These are phyloP conservation scores for Mesocentrotus franciscanus DNA, from an alignment of 53 echinoderm and acorn worm genomes.

Conservation along the genomic window DNA sequence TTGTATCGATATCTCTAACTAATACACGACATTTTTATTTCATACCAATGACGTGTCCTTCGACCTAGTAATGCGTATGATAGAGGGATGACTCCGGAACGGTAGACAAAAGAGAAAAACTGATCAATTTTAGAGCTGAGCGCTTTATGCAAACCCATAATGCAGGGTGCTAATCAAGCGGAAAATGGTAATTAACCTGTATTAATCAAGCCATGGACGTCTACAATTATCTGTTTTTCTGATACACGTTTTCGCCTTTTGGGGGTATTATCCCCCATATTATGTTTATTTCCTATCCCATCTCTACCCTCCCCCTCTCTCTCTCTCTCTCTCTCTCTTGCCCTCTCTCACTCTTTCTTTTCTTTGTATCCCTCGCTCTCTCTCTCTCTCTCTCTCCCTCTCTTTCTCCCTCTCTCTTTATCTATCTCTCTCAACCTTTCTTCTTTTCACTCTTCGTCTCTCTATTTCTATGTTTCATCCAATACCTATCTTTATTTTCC, in stretches of 20 bases:
- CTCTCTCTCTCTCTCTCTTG: not conserved
- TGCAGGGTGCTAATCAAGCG: conserved; percentile 32
- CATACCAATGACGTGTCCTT: not conserved
- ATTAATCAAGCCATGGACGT: not conserved
- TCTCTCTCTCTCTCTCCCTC: not conserved
- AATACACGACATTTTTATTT: not conserved
- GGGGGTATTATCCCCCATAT: too few relatives aligned
- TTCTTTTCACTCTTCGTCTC: not conserved
- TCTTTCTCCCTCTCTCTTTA: not conserved
- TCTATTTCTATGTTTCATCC: not conserved
- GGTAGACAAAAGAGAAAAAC: not conserved
- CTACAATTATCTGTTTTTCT: not conserved
- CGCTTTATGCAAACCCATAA: not conserved
- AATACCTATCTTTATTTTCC: too few relatives aligned
- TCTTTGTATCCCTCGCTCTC: not conserved
- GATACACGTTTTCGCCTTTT: too few relatives aligned
- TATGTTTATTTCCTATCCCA: too few relatives aligned
- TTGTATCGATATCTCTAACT: not conserved
- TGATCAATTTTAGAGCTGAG: conserved; percentile 32
- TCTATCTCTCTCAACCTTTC: not conserved
- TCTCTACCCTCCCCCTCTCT: not conserved
- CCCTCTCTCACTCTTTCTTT: too few relatives aligned
- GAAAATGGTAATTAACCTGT: conserved; percentile 32
- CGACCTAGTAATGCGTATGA: conserved; percentile 15
- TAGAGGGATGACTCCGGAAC: not conserved